These are phyloP conservation scores for Clupea harengus DNA, from an alignment of 2,113 vertebrate species.

Conservation along the genomic window DNA sequence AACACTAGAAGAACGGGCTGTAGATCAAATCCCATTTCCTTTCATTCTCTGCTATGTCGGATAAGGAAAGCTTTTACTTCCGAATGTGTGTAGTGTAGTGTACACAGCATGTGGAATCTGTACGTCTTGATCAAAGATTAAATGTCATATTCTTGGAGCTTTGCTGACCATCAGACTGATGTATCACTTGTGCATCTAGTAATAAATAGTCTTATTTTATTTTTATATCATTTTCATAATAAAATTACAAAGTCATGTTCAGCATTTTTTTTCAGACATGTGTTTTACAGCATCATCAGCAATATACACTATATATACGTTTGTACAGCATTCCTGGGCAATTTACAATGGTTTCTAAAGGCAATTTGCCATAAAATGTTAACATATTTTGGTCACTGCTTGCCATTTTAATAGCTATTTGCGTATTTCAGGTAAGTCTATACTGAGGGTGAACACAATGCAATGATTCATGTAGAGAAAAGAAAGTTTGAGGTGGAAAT, in stretches of 20 bases:
- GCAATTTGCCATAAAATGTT: background rate
- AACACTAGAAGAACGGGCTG: background rate
- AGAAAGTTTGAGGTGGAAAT: background rate
- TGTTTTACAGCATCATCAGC: conserved; percentile 32
- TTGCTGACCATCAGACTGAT: background rate
- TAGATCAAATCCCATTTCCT: background rate
- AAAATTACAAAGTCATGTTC: conserved; percentile 35
- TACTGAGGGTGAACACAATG: background rate
- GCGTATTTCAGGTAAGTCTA: background rate
- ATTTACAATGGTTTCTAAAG: background rate
- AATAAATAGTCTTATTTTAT: conserved; percentile 6
- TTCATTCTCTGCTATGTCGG: too few relatives aligned
- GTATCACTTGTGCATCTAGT: background rate
- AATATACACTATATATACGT: conserved; percentile 36
- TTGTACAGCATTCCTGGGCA: conserved; percentile 4
- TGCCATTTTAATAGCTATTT: background rate
- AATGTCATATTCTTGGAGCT: background rate
- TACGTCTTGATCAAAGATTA: background rate
- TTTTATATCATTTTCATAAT: conserved; percentile 33
- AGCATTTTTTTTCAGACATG: conserved; percentile 25
- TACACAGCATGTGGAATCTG: background rate
- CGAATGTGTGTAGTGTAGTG: background rate
- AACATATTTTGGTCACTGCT: background rate
- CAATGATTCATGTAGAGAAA: background rate
- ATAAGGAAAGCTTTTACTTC: background rate